A percentile compares a stretch with the other conserved stretches of the same genome.
Evolutionary conservation across 2,797 vertebrate genomes (phyloP).

Genomic region (Gymnoscopelus braueri): DNA sequence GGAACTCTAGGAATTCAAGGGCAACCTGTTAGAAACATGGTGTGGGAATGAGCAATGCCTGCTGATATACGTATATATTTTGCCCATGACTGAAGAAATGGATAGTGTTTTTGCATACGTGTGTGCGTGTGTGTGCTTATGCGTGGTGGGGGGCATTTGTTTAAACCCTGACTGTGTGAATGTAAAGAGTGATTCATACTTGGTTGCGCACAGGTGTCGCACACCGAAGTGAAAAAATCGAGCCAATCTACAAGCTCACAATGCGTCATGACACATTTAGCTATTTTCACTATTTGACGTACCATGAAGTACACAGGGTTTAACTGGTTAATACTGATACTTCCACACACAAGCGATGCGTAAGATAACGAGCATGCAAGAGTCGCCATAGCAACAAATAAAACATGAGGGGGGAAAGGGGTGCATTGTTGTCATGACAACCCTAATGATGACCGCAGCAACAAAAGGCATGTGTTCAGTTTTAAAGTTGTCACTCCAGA

Average conservation of each 20-base stretch:
- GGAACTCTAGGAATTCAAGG: constrained; percentile 45
- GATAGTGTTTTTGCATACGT: neutral
- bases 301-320: too few relatives aligned
- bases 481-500: constrained; percentile 48
- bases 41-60: constrained; percentile 8
- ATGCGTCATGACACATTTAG: too few relatives aligned
- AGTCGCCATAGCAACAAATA: constrained; percentile 34
- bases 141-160: constrained; percentile 9
- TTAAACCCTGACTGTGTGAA: neutral
- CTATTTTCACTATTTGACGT: too few relatives aligned
- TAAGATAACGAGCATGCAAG: constrained; percentile 17
- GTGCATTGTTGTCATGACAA: constrained; percentile 34
- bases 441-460: constrained; percentile 12
- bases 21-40: constrained; percentile 27
- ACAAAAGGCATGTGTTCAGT: constrained; percentile 49
- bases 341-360: neutral
- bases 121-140: constrained; percentile 20
- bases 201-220: constrained; percentile 8
- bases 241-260: too few relatives aligned
- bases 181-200: too few relatives aligned
- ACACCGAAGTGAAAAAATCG: neutral
- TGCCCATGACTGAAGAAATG: too few relatives aligned
- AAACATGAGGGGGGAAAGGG: constrained; percentile 5
- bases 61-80: constrained; percentile 6
- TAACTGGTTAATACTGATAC: too few relatives aligned